Base-by-base conservation (phyloP, 1,140 invertebrate genomes). In the Euura saliciscinereae region DNA sequence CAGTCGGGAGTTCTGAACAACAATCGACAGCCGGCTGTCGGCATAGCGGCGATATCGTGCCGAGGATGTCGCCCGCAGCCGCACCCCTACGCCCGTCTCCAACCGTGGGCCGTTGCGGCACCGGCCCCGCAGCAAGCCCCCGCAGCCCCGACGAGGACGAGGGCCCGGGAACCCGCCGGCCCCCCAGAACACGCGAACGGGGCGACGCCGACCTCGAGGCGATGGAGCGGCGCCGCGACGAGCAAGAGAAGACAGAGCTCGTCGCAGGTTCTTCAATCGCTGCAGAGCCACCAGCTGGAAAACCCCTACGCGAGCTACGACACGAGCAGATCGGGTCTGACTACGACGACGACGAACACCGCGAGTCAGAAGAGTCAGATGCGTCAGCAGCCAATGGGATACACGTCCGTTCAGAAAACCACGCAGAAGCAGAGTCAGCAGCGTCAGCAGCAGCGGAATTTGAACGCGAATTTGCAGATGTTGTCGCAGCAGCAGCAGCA, bases 11-110 rank as follows among this genome's bases (percentile, higher is more conserved):
- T 44, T 42, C 13, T 44, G 13, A 28, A 42, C 8, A 11, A 67
- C 10, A 11, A 67, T 42, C 66, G 66, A 42, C 66, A 67, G 66
- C 66, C 66, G 3, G 66, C 66, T 7, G 66, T 67, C 8, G 66
- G 66, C 8, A 67, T 67, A 67, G 66, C 66, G 13, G 66, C 66
- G 8, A 42, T 67, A 28, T 67, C 66, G 11, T 67, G 66, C 66
- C 11, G 66, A 67, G 66, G 66, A 8, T 67, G 66, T 44, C 66
- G 66, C 42, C 66, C 66, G 8, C 66, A 67, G 66, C 66, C 66
- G 8, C 66, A 67, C 28, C 66, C 66, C 3, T 67, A 67, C 66
- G 66, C 66, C 11, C 13, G 66, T 11, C 66, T 67, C 11, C 66
- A 67, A 42, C 66, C 66, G 11, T 67, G 66, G 66, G 66, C 66